phyloP scores from a whole-genome alignment of 2,797 vertebrate species.

The Nannoperca obscura region DNA sequence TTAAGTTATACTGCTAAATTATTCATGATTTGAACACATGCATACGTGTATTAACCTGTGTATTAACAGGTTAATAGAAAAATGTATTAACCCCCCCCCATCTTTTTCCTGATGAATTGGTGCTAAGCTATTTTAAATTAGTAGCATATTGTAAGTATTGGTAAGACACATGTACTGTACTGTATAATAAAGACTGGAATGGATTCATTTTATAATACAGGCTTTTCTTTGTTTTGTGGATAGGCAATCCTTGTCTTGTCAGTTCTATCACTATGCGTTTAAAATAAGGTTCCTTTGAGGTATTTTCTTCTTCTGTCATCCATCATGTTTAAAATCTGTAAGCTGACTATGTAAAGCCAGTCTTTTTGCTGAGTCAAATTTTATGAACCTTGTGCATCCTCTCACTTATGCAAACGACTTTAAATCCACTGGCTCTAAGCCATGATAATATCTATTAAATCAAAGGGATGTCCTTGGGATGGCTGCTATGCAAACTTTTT shows the following conservation, averaged over 20 bases:
- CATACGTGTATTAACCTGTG: constrained; percentile 37
- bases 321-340: constrained; percentile 1
- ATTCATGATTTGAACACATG: constrained; percentile 71
- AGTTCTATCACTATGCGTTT: background rate
- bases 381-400: constrained; percentile 4
- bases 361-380: constrained; percentile 12
- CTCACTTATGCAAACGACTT: constrained; percentile 20
- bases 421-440: constrained; percentile 9
- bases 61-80: too few species aligned
- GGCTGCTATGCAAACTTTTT: constrained; percentile 31
- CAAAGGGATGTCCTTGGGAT: constrained; percentile 37
- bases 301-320: background rate
- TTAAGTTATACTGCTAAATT: constrained; percentile 81
- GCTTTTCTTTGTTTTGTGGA: constrained; percentile 41
- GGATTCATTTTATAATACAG: constrained; percentile 80
- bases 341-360: constrained; percentile 9
- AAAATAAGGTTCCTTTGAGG: background rate
- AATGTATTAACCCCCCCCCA: too few species aligned
- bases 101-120: constrained; percentile 70
- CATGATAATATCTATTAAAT: constrained; percentile 39
- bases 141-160: constrained; percentile 76
- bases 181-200: constrained; percentile 85
- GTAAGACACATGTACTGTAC: constrained; percentile 77
- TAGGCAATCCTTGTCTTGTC: background rate
- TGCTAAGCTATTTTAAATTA: constrained; percentile 80